Percentiles rank a stretch among this genome's conserved stretches.
Evolutionary conservation across 2,888 invertebrate species (phyloP).

Genomic region (Sarcophaga variegata): DNA sequence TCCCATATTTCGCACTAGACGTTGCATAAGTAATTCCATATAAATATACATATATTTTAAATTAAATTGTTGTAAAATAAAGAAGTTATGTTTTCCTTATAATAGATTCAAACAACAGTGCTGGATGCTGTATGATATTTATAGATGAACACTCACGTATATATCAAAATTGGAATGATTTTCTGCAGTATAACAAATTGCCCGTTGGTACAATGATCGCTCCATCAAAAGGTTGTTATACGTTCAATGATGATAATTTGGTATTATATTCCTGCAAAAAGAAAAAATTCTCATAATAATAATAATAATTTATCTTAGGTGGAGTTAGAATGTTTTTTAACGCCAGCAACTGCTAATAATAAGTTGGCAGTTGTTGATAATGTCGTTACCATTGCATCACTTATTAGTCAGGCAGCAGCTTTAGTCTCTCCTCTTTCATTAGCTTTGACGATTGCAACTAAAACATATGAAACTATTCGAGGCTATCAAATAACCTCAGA

Average conservation of each 20-base stretch:
- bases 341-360: constrained; percentile 70
- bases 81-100: not conserved
- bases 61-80: not conserved
- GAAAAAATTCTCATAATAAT: not conserved
- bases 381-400: constrained; percentile 25
- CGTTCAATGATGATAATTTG: constrained; percentile 55
- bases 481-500: constrained; percentile 46
- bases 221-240: constrained; percentile 81
- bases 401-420: constrained; percentile 25
- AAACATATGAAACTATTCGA: constrained; percentile 48
- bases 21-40: constrained; percentile 76
- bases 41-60: not conserved
- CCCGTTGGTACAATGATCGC: constrained; percentile 82
- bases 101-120: constrained; percentile 69
- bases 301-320: constrained; percentile 65
- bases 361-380: constrained; percentile 26
- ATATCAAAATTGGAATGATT: constrained; percentile 82
- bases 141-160: constrained; percentile 81
- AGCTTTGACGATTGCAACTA: constrained; percentile 26
- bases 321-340: constrained; percentile 71
- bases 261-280: constrained; percentile 49
- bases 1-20: constrained; percentile 78
- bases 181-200: constrained; percentile 81
- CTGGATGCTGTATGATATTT: constrained; percentile 79
- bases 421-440: constrained; percentile 34